Evolutionary conservation across 1,140 invertebrate genomes (phyloP).

Genomic region (Mizuhopecten yessoensis): DNA sequence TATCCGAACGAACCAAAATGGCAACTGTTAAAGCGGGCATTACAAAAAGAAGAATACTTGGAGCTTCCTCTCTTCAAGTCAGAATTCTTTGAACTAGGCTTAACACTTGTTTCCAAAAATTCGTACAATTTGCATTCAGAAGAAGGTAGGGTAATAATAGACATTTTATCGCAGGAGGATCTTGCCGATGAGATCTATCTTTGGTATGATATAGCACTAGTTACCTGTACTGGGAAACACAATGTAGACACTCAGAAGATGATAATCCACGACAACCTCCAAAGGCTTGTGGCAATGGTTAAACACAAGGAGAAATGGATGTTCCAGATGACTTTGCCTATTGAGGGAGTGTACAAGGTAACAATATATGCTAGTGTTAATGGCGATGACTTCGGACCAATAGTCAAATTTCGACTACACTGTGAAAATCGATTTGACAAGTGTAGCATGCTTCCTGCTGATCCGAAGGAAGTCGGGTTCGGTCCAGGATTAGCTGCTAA

Average conservation of each 20-base stretch:
- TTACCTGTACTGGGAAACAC: neutral
- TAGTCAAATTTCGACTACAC: neutral
- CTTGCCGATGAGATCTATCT: conserved; percentile 25
- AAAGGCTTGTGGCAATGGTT: neutral
- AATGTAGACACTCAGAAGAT: neutral
- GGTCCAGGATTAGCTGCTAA: conserved; percentile 12
- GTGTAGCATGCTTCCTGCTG: neutral
- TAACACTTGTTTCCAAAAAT: neutral
- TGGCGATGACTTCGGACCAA: neutral
- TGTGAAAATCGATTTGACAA: conserved; percentile 1
- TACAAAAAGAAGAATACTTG: neutral
- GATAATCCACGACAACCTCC: neutral
- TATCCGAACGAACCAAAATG: neutral
- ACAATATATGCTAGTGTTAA: neutral
- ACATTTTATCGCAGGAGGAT: neutral
- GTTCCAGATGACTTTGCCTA: conserved; percentile 15
- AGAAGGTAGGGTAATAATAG: neutral
- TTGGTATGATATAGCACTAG: neutral
- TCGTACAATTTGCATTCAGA: neutral
- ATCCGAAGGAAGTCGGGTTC: neutral
- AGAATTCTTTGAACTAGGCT: neutral
- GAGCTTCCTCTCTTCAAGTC: neutral
- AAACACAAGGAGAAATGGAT: neutral
- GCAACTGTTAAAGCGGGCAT: neutral
- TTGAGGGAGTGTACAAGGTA: neutral